A percentile compares a stretch with the other conserved stretches of the same genome.
Conservation (phyloP, 2,113 vertebrate species). For the Festucalex cinctus region DNA sequence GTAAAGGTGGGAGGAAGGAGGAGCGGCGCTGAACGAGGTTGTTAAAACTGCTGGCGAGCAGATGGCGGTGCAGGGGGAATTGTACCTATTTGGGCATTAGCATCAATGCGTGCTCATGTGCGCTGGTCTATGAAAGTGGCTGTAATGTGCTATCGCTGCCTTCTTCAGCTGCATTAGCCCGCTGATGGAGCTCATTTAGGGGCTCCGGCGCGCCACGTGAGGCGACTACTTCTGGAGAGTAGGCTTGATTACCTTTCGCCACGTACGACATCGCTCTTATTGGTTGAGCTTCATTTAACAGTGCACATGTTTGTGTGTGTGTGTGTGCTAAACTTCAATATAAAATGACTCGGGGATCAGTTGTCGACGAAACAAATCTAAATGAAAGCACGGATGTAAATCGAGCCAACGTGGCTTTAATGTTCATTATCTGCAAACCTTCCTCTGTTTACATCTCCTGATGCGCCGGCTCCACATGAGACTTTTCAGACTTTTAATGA, state of each 20-base stretch:
- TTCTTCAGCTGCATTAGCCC: constrained; percentile 52
- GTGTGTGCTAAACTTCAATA: constrained; percentile 3
- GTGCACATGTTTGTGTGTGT: background rate
- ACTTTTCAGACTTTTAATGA: constrained; percentile 11
- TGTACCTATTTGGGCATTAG: constrained; percentile 26
- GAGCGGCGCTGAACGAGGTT: constrained; percentile 46
- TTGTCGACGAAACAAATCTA: constrained; percentile 32
- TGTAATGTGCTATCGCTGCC: constrained; percentile 32
- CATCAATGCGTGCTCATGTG: constrained; percentile 23
- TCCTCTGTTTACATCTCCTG: constrained; percentile 18
- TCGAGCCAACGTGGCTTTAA: background rate
- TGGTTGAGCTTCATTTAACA: constrained; percentile 50
- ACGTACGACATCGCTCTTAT: constrained; percentile 24
- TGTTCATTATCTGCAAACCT: constrained; percentile 20
- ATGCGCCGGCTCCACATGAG: background rate
- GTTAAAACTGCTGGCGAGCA: constrained; percentile 39
- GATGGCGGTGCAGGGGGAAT: constrained; percentile 35
- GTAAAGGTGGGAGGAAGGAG: constrained; percentile 16
- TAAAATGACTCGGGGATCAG: constrained; percentile 24
- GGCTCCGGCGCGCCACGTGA: constrained; percentile 15
- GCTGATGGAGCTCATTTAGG: constrained; percentile 47
- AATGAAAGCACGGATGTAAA: constrained; percentile 32
- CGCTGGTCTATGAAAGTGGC: constrained; percentile 21
- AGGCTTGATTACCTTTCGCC: constrained; percentile 38
- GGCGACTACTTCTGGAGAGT: constrained; percentile 23